These are phyloP conservation scores for Apantesis nais DNA, from an alignment of 2,888 invertebrate species.

Conservation along the genomic window DNA sequence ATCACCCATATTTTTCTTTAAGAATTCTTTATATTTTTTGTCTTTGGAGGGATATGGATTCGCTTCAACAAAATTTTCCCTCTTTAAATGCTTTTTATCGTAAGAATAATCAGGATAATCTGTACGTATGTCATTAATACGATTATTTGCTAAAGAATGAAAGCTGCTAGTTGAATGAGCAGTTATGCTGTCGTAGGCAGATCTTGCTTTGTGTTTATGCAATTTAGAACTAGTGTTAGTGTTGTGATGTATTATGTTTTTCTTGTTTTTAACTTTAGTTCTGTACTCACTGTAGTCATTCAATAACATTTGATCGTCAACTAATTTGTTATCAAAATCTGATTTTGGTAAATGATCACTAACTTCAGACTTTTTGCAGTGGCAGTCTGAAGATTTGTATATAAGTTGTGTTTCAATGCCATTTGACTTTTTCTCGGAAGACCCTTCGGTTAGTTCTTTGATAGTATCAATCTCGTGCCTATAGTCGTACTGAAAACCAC, in stretches of 20 bases:
- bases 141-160: slow-evolving; percentile 56
- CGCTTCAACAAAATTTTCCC: slow-evolving; percentile 33
- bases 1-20: slow-evolving; percentile 40
- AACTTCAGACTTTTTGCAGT: slow-evolving; percentile 54
- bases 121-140: slow-evolving; percentile 30
- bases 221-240: slow-evolving; percentile 43
- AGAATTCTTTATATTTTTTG: slow-evolving; percentile 44
- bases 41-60: slow-evolving; percentile 32
- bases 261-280: slow-evolving; percentile 51
- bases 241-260: slow-evolving; percentile 45
- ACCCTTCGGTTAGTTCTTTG: slow-evolving; percentile 41
- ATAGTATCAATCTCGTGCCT: slow-evolving; percentile 34
- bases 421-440: slow-evolving; percentile 39
- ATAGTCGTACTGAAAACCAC: slow-evolving; percentile 29
- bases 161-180: slow-evolving; percentile 61
- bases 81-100: slow-evolving; percentile 43
- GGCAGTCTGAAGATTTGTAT: slow-evolving; percentile 58
- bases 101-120: slow-evolving; percentile 35
- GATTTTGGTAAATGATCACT: slow-evolving; percentile 46
- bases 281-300: slow-evolving; percentile 26
- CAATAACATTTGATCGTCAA: slow-evolving; percentile 28
- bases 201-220: slow-evolving; percentile 52
- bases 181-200: slow-evolving; percentile 52
- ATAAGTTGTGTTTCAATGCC: slow-evolving; percentile 59
- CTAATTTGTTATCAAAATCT: slow-evolving; percentile 34